phyloP scores from a whole-genome alignment of 2,113 vertebrate species.

The Leptodactylus fuscus region DNA sequence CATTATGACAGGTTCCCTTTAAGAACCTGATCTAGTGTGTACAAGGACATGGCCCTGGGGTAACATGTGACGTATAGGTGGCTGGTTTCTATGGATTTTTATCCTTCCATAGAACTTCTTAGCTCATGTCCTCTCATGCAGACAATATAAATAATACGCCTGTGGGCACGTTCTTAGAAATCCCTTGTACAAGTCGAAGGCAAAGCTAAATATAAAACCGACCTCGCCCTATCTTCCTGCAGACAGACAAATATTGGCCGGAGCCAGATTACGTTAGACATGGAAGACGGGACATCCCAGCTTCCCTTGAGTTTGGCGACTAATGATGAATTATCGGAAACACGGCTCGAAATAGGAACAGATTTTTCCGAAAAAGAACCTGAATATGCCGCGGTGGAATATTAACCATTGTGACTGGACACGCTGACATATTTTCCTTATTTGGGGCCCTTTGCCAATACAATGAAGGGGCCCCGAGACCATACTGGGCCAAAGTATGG shows the following conservation, averaged over 20 bases:
- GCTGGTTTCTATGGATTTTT: neutral
- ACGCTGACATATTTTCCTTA: neutral
- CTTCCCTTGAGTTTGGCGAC: conserved; percentile 14
- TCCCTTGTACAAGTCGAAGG: conserved; percentile 10
- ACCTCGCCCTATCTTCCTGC: conserved; percentile 28
- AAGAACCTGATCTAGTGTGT: neutral
- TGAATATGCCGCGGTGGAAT: neutral
- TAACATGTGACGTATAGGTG: neutral
- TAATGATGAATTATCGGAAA: conserved; percentile 29
- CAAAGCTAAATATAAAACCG: conserved; percentile 30
- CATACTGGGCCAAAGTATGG: neutral
- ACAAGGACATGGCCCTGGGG: neutral
- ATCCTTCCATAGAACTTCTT: neutral
- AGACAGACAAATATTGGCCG: conserved; percentile 26
- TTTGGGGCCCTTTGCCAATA: neutral
- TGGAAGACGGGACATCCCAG: conserved; percentile 1
- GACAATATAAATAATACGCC: conserved; percentile 8
- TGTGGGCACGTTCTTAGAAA: neutral
- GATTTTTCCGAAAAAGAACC: neutral
- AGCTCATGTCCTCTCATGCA: neutral
- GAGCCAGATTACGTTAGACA: conserved; percentile 15
- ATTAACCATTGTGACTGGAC: neutral
- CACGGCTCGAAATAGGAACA: neutral
- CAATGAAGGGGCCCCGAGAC: neutral
- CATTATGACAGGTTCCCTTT: neutral